Percentiles rank a stretch among this genome's conserved stretches.
These are phyloP conservation scores for Galagoides demidoff DNA, from an alignment of 2,797 vertebrate species.

Conservation along the genomic window DNA sequence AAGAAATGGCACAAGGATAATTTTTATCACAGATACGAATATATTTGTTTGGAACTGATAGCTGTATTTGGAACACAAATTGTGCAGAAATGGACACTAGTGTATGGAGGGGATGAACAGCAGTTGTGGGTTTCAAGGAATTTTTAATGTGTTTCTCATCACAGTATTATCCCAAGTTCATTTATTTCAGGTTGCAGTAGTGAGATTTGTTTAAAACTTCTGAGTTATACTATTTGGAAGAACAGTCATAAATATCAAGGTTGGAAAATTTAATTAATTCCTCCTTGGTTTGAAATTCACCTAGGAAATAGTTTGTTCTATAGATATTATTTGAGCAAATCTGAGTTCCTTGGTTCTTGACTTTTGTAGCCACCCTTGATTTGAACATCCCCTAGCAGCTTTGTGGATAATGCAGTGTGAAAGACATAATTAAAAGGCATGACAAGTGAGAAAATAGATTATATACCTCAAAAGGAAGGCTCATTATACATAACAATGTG, in stretches of 20 bases:
- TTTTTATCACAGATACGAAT: conserved; percentile 16
- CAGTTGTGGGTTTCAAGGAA: neutral
- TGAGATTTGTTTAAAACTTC: neutral
- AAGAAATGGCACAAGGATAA: neutral
- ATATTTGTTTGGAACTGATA: neutral
- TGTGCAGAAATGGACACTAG: neutral
- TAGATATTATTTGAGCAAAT: neutral
- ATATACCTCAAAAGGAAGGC: conserved; percentile 67
- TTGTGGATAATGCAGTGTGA: conserved; percentile 73
- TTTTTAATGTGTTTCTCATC: neutral
- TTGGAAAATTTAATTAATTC: neutral
- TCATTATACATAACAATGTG: neutral
- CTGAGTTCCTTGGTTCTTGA: conserved; percentile 51
- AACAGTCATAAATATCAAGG: neutral
- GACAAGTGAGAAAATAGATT: conserved; percentile 67
- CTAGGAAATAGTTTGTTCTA: conserved; percentile 33
- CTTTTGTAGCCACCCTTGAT: conserved; percentile 66
- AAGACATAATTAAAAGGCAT: conserved; percentile 71
- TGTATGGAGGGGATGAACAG: neutral
- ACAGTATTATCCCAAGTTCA: neutral
- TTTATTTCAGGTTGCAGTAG: neutral
- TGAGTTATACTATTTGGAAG: neutral
- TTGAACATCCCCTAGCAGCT: conserved; percentile 62
- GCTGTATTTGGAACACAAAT: conserved; percentile 50
- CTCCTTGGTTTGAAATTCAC: neutral